Base-by-base conservation (phyloP, 2,888 invertebrate genomes). In the Aspidapion aeneum region DNA sequence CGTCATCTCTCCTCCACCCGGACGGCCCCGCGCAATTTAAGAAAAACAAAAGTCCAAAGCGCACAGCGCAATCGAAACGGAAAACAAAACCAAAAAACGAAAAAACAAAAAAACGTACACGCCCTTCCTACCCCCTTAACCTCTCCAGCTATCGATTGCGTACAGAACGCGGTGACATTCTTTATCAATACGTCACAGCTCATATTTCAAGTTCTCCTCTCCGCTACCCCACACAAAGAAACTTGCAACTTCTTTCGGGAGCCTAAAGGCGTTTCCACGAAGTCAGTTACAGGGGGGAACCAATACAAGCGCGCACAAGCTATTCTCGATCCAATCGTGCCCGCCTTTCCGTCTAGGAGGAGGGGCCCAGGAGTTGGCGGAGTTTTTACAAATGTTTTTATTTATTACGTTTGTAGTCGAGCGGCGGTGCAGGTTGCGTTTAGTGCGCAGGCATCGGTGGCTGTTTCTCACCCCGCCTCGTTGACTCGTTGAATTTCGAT, bases 381-480 rank as follows among this genome's bases (percentile, higher is more conserved):
- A 81, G 82, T 81, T 85, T 86, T 80, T 80, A 79, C 77, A 70
- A 79, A 79, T 80, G 80, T 80, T 87, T 86, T 87, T 87, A 87
- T 87, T 87, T 87, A 87, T 87, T 87, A 86, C 86, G 84, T 86
- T 86, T 85, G 86, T 85, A 84, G 82, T 83, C 83, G 82, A 82
- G 84, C 85, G 84, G 84, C 86, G 82, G 82, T 85, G 85, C 83
- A 85, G 85, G 85, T 85, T 79, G 86, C 84, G 76, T 75, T 61
- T 57, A 65, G 67, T 67, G 67, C 67, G 67, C 67, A 67, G 67
- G 67, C 67, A 67, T 65, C 63, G 61, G 67, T 63, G 66, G 70
- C 60, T 56, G 61, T 61, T 59, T 63, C 63, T 72, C 72, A 72
- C 71, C 74, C 70, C 71, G 70, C 74, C 72, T 70, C 70, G 67